Evolutionary conservation across 2,888 invertebrate species (phyloP).

Genomic region (Amblyteles armatorius): DNA sequence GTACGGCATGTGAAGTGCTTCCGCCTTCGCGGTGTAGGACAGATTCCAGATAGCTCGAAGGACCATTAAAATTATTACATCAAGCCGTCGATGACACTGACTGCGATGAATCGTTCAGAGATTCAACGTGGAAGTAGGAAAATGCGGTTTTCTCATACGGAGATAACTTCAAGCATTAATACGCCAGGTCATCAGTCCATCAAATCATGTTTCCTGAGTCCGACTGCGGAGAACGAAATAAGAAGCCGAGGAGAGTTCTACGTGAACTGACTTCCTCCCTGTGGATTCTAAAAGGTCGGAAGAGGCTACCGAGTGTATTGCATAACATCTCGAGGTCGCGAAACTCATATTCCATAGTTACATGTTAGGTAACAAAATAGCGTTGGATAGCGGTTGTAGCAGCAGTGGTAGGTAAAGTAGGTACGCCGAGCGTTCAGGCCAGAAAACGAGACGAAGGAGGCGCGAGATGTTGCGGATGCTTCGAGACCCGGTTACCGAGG

Average conservation of each 20-base stretch:
- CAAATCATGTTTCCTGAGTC: background rate
- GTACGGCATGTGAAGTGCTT: conserved; percentile 46
- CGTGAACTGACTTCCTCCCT: background rate
- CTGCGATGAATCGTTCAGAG: background rate
- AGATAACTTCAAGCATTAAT: background rate
- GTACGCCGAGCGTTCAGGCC: background rate
- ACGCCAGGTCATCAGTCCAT: background rate
- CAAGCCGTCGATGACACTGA: background rate
- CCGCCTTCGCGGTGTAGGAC: conserved; percentile 33
- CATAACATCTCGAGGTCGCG: conserved; percentile 68
- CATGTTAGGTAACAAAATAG: background rate
- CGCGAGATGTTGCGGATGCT: conserved; percentile 26
- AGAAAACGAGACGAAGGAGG: conserved; percentile 5
- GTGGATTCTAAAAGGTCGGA: conserved; percentile 5
- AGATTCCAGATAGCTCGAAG: conserved; percentile 7
- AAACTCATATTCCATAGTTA: conserved; percentile 12
- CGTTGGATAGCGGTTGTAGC: background rate
- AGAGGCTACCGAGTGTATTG: conserved; percentile 56
- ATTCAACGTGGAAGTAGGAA: background rate
- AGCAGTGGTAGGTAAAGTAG: background rate
- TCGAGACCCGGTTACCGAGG: conserved; percentile 22
- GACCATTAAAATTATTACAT: conserved; percentile 8
- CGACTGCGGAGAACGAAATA: no score
- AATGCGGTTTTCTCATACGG: background rate
- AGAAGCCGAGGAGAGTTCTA: background rate